Evolutionary conservation across 2,888 invertebrate species (phyloP), one percentile per base, ranked within the genome.

Genomic region (Coelopa pilipes): DNA sequence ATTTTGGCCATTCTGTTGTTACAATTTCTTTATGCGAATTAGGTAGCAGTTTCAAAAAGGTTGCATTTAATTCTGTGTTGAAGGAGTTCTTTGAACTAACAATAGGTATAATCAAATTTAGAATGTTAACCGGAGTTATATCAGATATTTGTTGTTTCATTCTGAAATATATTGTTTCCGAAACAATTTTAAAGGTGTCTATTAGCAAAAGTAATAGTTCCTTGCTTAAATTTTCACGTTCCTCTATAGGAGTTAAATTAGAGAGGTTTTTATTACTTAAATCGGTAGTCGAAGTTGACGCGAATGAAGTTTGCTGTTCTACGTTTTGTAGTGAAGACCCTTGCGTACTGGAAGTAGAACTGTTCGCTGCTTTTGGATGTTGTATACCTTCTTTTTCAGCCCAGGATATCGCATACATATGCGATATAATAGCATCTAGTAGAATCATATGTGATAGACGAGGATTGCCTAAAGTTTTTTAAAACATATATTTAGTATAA

Each of bases 21-120:
- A 88, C 84, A 1, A 84, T 74, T 69, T 87, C 87, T 46, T 87
- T 87, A 74, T 88, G 87, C 74, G 86, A 84, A 7, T 86, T 86
- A 1, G 87, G 84, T 17, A 88, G 74, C 2, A 87, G 75, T 74
- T 85, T 85, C 0, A 87, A 76, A 65, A 88, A 87, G 9, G 86
- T 84, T 1, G 82, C 81, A 63, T 84, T 84, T 17, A 88, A 74
- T n/a, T 88, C 87, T 1, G 84, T 73, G 73, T 84, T 83, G 47
- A 86, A 85, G 0, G 82, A 77, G 63, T 84, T 86, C 68, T 87
- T 86, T 5, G 84, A 82, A 47, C 86, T 86, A 2, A 85, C 83
- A 71, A 88, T 83, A 7, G 88, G 84, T 67, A 88, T 83, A 11
- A 88, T 82, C 10, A 84, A 78, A 50, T 88, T 86, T 0, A 88